Conservation (phyloP, 1,140 invertebrate species). For the Holcopasites calliopsidis region DNA sequence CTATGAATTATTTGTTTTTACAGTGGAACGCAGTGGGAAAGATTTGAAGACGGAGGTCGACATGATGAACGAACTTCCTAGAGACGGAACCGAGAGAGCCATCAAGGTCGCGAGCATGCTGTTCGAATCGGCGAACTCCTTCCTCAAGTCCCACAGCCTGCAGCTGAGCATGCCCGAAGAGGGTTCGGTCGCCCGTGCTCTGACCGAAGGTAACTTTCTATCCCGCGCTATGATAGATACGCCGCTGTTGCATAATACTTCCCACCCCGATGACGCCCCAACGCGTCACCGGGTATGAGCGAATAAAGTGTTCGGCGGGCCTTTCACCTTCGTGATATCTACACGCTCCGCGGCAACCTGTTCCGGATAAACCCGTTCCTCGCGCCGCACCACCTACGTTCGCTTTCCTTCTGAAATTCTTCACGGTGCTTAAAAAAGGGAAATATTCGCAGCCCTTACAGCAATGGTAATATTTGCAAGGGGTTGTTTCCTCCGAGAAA, state of each 20-base stretch:
- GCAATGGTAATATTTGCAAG: no score
- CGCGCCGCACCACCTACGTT: slow-evolving; percentile 15
- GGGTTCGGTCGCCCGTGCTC: slow-evolving; percentile 80
- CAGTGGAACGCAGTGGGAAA: slow-evolving; percentile 78
- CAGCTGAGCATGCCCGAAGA: slow-evolving; percentile 82
- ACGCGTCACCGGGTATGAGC: slow-evolving; percentile 55
- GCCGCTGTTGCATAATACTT: slow-evolving; percentile 52
- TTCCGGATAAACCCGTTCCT: slow-evolving; percentile 59
- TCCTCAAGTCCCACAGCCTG: slow-evolving; percentile 82
- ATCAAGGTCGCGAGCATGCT: slow-evolving; percentile 80
- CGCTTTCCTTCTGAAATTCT: slow-evolving; percentile 48
- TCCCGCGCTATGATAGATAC: slow-evolving; percentile 13
- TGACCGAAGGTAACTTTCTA: slow-evolving; percentile 82
- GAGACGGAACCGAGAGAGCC: slow-evolving; percentile 77
- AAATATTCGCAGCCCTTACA: no score
- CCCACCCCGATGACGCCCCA: slow-evolving; percentile 24
- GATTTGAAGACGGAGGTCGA: slow-evolving; percentile 80
- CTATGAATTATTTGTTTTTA: background rate
- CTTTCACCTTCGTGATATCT: slow-evolving; percentile 70
- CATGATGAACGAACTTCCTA: slow-evolving; percentile 78
- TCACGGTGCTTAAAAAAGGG: background rate
- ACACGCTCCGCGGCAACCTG: slow-evolving; percentile 42
- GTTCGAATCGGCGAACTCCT: slow-evolving; percentile 79
- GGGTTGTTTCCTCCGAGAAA: no score
- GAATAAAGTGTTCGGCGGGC: slow-evolving; percentile 57